These are phyloP conservation scores for Digitonthophagus gazella DNA, from an alignment of 2,888 invertebrate species.

Conservation along the genomic window DNA sequence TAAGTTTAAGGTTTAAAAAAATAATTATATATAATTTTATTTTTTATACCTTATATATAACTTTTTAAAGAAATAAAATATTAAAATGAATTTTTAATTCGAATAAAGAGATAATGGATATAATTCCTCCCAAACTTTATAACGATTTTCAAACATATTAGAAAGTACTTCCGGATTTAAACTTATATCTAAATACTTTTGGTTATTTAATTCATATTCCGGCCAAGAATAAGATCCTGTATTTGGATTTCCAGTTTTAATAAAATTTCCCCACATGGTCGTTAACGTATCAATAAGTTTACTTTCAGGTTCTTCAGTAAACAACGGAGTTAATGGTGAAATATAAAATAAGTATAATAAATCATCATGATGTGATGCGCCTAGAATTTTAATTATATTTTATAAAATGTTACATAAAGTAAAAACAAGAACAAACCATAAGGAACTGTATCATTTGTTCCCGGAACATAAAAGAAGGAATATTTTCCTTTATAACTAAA, in stretches of 20 bases:
- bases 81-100: no score
- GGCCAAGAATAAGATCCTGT: conserved; percentile 41
- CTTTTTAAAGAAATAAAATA: no score
- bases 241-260: conserved; percentile 40
- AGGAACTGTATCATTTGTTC: conserved; percentile 47
- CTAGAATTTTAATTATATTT: conserved; percentile 34
- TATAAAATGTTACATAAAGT: no score
- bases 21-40: no score
- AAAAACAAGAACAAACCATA: no score
- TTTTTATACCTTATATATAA: no score
- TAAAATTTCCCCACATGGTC: conserved; percentile 51
- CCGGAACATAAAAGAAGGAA: conserved; percentile 57
- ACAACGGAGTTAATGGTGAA: conserved; percentile 38
- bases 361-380: conserved; percentile 53
- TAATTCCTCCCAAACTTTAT: conserved; percentile 48
- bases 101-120: conserved; percentile 39
- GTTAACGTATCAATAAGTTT: conserved; percentile 48
- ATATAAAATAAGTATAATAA: conserved; percentile 52
- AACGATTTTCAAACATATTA: conserved; percentile 47
- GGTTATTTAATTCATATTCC: conserved; percentile 42
- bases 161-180: conserved; percentile 45
- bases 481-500: conserved; percentile 62
- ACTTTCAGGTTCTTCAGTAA: conserved; percentile 47
- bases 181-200: conserved; percentile 50
- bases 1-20: conserved; percentile 32